These are phyloP conservation scores for Nycticorax nycticorax DNA, from an alignment of 2,113 vertebrate genomes.

Conservation along the genomic window DNA sequence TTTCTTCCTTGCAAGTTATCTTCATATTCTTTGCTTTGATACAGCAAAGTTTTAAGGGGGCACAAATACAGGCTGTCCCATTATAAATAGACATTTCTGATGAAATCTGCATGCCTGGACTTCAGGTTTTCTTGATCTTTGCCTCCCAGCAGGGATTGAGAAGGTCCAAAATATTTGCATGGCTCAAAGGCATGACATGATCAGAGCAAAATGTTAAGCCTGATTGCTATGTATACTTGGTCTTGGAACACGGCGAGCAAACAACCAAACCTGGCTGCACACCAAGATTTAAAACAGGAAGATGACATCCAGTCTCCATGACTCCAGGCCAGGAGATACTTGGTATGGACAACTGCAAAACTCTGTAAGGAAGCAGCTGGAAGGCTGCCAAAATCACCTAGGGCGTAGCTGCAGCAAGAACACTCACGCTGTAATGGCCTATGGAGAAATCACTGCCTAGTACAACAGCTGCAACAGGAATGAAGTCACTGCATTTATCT, in stretches of 20 bases:
- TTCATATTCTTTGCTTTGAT: not conserved
- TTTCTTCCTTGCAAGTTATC: not conserved
- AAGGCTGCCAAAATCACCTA: conserved; percentile 18
- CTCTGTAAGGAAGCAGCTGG: not conserved
- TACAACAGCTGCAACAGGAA: not conserved
- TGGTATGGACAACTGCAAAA: conserved; percentile 20
- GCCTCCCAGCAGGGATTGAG: not conserved
- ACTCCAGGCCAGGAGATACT: not conserved
- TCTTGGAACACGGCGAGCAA: conserved; percentile 1
- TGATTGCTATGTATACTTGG: conserved; percentile 6
- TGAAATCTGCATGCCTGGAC: not conserved
- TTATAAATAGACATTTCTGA: not conserved
- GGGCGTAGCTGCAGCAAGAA: not conserved
- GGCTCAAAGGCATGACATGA: not conserved
- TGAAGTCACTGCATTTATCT: not conserved
- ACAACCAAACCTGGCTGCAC: conserved; percentile 49
- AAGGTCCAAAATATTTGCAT: not conserved
- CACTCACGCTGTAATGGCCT: not conserved
- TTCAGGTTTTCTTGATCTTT: conserved; percentile 18
- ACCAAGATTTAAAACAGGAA: conserved; percentile 55
- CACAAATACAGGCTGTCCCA: not conserved
- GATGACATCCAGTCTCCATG: conserved; percentile 34
- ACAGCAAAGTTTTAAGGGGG: not conserved
- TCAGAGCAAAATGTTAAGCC: conserved; percentile 52
- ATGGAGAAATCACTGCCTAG: not conserved